Base-by-base conservation (phyloP, 2,797 vertebrate species). In the Protosalanx chinensis region DNA sequence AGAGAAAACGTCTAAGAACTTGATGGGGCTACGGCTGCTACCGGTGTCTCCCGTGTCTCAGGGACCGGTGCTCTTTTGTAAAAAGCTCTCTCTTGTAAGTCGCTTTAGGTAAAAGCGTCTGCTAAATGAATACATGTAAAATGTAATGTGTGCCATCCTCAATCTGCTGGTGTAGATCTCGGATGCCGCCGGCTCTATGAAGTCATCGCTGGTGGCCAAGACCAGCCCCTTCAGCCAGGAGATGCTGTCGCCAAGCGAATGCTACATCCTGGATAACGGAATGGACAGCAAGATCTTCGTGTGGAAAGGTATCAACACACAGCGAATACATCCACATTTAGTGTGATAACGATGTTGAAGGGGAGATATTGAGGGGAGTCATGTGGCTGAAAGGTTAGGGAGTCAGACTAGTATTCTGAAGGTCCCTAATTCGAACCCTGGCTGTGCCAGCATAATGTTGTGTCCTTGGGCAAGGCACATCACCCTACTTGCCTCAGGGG, bases 221-320 rank as follows among this genome's bases (percentile, higher is more conserved):
- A 67, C 67, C 60, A 87, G 64, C 74, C 93, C 93, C 12, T 93
- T 94, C 77, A 84, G 88, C 72, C 92, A 93, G 80, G 51, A 68
- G 1, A 78, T 86, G 76, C 91, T 94, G 30, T 75, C 70, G 10
- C 41, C 75, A 5, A 61, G 1, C 0, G 93, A 94, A 4, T 93
- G 91, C 84, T 94, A 84, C 82, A 87, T 94, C 72, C 53, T 94
- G 73, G 93, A 94, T 81, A 92, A 91, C 35, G 82, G 83, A 32
- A 58, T 0, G 29, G 71, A 87, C 63, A 69, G 77, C 0, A 90
- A 81, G 51, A 71, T 94, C 72, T 94, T 91, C 80, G 76, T 94
- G 72, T 94, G 93, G 93, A 94, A 93, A 92, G 93, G 93, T 93
- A 83, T 16, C 1, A 6, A 53, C 18, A n/a, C 6, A 53, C 51